Evolutionary conservation across 2,888 invertebrate genomes (phyloP), one percentile per base, ranked within the genome.

Genomic region (Amphimallon solstitiale): DNA sequence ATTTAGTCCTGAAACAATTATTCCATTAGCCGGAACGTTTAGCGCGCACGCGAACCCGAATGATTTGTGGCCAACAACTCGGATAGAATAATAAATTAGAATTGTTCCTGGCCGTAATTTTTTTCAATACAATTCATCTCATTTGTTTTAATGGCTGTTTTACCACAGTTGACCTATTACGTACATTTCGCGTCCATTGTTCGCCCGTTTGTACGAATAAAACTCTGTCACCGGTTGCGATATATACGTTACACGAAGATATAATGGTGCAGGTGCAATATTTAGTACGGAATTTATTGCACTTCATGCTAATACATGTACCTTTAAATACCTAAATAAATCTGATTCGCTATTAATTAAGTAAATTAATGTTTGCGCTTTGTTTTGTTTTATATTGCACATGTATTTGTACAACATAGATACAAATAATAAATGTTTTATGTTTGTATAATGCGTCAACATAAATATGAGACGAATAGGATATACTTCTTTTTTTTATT

Each of bases 41-140:
- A 51, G 61, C 62, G 40, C 49, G 66, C 66, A 66, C 66, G 66
- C 66, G 66, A 66, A 45, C 62, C 51, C 43, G 12, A 29, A 52
- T 66, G 66, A 66, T 66, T 66, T 66, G 66, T 66, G 37, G 66
- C 37, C 34, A 48, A 19, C 38, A 17, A 29, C 35, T 29, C 54
- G 54, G 35, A 66, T 62, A 66, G 52, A 60, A 45, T 52, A 66
- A 66, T 66, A 66, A 66, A 66, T 66, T 66, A 66, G 66, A 66
- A 65, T 65, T 48, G 65, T 59, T 51, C 15, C 51, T 17, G 34
- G 12, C 17, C n/a, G 21, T 46, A 21, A 40, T 37, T 38, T 63
- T 63, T 63, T 48, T 51, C 35, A 35, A 35, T 34, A 14, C 51
- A 63, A 21, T 51, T 51, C 46, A 38, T 51, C 51, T 63, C 62